phyloP scores from a whole-genome alignment of 2,888 invertebrate genomes.

The Epiblema foenella region DNA sequence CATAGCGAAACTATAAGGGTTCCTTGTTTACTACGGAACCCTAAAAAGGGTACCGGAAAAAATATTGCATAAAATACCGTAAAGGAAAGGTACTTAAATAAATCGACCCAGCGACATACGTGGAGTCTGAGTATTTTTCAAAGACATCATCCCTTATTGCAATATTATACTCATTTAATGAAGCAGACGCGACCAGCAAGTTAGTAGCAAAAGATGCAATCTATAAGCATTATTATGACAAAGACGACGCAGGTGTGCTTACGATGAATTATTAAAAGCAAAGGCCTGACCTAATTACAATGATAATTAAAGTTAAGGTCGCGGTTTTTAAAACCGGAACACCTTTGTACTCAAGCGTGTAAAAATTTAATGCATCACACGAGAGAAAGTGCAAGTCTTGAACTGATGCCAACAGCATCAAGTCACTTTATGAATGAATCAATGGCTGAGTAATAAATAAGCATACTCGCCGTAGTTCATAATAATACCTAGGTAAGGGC shows the following conservation, averaged over 20 bases:
- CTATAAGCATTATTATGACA: slow-evolving; percentile 9
- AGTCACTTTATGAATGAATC: slow-evolving; percentile 35
- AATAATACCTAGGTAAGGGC: background rate
- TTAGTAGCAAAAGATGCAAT: slow-evolving; percentile 1
- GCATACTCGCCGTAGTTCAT: background rate
- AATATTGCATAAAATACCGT: background rate
- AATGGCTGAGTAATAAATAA: background rate
- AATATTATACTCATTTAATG: background rate
- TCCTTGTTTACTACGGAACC: no score
- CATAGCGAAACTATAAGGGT: no score
- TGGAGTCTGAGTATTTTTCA: background rate
- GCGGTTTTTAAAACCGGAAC: background rate
- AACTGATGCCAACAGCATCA: slow-evolving; percentile 29
- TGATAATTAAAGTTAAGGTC: slow-evolving; percentile 19
- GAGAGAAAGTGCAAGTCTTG: slow-evolving; percentile 41
- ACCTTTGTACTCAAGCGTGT: slow-evolving; percentile 15
- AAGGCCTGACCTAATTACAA: slow-evolving; percentile 8
- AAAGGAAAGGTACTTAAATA: no score
- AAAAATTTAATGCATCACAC: slow-evolving; percentile 22
- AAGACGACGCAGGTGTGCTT: slow-evolving; percentile 6
- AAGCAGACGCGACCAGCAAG: background rate
- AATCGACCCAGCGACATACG: no score
- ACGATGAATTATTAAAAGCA: slow-evolving; percentile 2
- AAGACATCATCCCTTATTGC: background rate
- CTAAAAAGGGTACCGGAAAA: background rate